Base-by-base conservation (phyloP, 37 sponge, comb jelly and placozoan species). In the Spongia lamella region DNA sequence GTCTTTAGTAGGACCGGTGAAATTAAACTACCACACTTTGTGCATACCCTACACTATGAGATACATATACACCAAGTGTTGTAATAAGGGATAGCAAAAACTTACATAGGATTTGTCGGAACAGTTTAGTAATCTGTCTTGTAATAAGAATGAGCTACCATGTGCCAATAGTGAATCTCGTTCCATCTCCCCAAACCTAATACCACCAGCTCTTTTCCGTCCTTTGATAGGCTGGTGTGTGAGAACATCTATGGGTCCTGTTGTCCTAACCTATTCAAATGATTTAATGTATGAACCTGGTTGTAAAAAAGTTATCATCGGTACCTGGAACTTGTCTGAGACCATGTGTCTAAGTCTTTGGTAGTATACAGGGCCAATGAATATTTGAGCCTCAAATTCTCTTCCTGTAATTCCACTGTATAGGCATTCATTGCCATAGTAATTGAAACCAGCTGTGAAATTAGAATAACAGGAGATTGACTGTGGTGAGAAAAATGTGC, bases 261-360 rank as follows among this genome's bases (percentile, higher is more conserved):
- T 97, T 0, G 98, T 97, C 1, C 98, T 82, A 24, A 94, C 95
- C 90, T 89, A 57, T n/a, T n/a, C n/a, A n/a, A n/a, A n/a, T n/a
- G n/a, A n/a, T n/a, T 43, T 43, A 13, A 13, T 43, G 47, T 43
- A 5, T 9, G 9, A 13, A 5, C 9, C 9, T 43, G 5, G 47
- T 43, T 13, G 47, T 5, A 5, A 13, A 43, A 43, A 57, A 26
- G 13, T 16, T 7, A 16, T 57, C 7, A 33, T 1, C 15, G 1
- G 1, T 39, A 94, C 95, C 84, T 97, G 98, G 58, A 88, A 97
- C 71, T 97, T 97, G 69, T 97, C 98, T 0, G 95, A 79, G 17
- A 97, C 93, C 98, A 97, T 97, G 77, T 97, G 98, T 31, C 98
- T 88, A 40, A 97, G 68, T 37, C 98, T 68, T 65, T 97, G 98